These are phyloP conservation scores for Hippoglossus hippoglossus DNA, from an alignment of 2,797 vertebrate genomes.

Conservation along the genomic window DNA sequence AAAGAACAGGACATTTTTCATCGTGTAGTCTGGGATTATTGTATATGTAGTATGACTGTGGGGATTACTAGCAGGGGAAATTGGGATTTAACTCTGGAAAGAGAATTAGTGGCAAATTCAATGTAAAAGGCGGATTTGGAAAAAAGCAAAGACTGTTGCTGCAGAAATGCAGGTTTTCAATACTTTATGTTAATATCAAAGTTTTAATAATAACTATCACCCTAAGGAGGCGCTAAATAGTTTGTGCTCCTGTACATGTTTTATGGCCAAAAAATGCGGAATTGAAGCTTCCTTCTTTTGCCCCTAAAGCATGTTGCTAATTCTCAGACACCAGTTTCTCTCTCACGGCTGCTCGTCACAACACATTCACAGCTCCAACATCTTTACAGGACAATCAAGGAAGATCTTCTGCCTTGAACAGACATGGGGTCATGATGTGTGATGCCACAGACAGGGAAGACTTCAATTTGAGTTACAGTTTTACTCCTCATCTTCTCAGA, in stretches of 20 bases:
- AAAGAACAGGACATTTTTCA: conserved; percentile 43
- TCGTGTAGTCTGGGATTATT: conserved; percentile 58
- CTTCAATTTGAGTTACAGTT: conserved; percentile 28
- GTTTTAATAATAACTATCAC: conserved; percentile 6
- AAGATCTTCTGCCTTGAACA: conserved; percentile 4
- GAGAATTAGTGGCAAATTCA: conserved; percentile 39
- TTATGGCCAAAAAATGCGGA: conserved; percentile 7
- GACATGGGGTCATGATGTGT: conserved; percentile 21
- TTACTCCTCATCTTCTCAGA: conserved; percentile 19
- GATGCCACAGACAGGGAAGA: conserved; percentile 12
- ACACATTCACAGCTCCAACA: conserved; percentile 26
- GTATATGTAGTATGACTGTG: conserved; percentile 35
- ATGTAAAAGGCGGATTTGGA: conserved; percentile 49
- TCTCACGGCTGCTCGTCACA: conserved; percentile 52
- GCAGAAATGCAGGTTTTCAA: conserved; percentile 4
- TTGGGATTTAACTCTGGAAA: conserved; percentile 50
- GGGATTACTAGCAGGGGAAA: conserved; percentile 57
- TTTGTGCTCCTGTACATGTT: not conserved
- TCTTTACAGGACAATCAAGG: conserved; percentile 21
- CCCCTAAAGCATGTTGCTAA: conserved; percentile 31
- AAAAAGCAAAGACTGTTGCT: conserved; percentile 10
- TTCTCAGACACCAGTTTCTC: conserved; percentile 22
- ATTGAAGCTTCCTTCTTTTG: not conserved
- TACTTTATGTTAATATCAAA: conserved; percentile 16
- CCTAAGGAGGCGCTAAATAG: conserved; percentile 6